Evolutionary conservation across 2,888 invertebrate species (phyloP), one percentile per base, ranked within the genome.

Genomic region (Ormyrus nitidulus): DNA sequence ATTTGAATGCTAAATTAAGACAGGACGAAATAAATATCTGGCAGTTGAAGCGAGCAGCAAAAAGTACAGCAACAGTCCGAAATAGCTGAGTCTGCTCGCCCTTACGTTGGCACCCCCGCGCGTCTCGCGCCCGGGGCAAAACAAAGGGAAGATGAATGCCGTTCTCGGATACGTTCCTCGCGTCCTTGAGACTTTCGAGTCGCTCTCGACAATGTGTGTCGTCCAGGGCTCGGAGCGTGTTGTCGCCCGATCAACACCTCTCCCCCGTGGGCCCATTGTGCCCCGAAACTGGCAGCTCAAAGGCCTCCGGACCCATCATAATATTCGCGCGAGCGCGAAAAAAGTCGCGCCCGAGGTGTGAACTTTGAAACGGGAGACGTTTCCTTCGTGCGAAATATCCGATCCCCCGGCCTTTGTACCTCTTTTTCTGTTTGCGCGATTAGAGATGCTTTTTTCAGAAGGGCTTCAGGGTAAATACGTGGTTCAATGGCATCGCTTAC

Each of bases 321-420:
- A 90, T 90, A 90, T 90, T 90, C 90, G 89, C 89, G 87, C 89
- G 68, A 77, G 46, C 13, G 6, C 79, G 83, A 82, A 85, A 75
- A 82, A 83, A 83, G 79, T 81, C 80, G 79, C 44, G 58, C 69
- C 49, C 75, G 81, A 85, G 84, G 85, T 85, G 85, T 83, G 84
- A 85, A 83, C 70, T 83, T 80, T 73, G 73, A 81, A 81, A 75
- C 68, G 58, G 72, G 75, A 81, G 72, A 70, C 61, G 59, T 54
- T 54, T 44, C 5, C 13, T 19, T 19, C n/a, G 19, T 5, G 69
- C 58, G 58, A 74, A 74, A 79, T 65, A 56, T 70, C 74, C 69
- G 51, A 69, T 58, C 68, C 54, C 34, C 34, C 34, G 34, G 34
- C 34, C 34, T 34, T 34, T 34, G 34, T 34, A 34, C 34, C 61